A percentile compares a stretch with the other conserved stretches of the same genome.
Conservation (phyloP, 2,888 invertebrate species). For the Tiliacea citrago region DNA sequence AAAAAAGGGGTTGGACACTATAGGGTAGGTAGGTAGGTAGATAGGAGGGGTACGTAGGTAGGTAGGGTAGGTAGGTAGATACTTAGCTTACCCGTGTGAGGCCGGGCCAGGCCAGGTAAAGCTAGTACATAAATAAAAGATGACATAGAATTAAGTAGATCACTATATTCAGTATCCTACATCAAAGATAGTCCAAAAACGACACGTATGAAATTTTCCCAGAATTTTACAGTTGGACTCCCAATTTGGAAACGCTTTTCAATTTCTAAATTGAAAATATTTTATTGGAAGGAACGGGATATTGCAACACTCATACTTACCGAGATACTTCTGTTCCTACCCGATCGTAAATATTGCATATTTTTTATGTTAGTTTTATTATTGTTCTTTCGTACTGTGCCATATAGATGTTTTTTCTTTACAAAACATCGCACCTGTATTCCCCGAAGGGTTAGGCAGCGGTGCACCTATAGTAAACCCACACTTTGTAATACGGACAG, state of each 20-base stretch:
- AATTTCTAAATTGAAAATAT: slow-evolving; percentile 11
- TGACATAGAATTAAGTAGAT: background rate
- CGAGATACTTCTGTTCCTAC: background rate
- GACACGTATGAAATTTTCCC: background rate
- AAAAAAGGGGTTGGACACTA: too few relatives aligned
- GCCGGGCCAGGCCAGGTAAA: too few relatives aligned
- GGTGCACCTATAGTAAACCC: too few relatives aligned
- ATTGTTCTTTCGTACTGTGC: background rate
- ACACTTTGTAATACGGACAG: background rate
- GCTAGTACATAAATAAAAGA: background rate
- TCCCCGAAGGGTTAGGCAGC: background rate
- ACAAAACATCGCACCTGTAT: background rate
- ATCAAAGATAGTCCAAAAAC: background rate
- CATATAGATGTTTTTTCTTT: background rate
- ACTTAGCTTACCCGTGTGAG: too few relatives aligned
- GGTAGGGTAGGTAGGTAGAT: too few relatives aligned
- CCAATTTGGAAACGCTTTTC: background rate
- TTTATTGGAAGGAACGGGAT: slow-evolving; percentile 10
- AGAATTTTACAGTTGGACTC: slow-evolving; percentile 8
- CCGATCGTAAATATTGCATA: background rate
- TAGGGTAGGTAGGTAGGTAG: too few relatives aligned
- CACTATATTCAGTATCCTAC: background rate
- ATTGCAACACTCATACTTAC: slow-evolving; percentile 1
- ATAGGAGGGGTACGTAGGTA: too few relatives aligned
- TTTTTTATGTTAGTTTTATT: background rate